Conservation (phyloP, 2,888 invertebrate species). For the Drosophila diplacantha region DNA sequence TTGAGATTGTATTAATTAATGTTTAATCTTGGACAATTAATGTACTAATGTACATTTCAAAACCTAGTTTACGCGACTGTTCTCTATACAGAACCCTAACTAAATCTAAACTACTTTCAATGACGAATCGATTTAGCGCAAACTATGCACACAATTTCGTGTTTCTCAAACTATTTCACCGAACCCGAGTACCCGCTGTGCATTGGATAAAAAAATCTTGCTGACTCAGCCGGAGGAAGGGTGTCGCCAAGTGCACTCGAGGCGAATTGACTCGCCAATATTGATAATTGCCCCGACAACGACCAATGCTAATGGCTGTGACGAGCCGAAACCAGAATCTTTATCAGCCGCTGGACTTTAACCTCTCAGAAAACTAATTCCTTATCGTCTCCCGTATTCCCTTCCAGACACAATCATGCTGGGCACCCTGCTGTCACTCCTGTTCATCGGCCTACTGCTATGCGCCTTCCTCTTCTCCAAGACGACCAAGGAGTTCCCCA, state of each 20-base stretch:
- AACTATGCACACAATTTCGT: not conserved
- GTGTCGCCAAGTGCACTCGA: conserved; percentile 47
- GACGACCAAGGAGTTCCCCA: conserved; percentile 77
- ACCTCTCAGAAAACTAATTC: conserved; percentile 16
- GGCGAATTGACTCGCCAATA: conserved; percentile 28
- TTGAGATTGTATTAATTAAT: too few relatives aligned
- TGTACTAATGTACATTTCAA: too few relatives aligned
- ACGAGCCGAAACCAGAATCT: conserved; percentile 5
- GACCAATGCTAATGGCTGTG: conserved; percentile 12
- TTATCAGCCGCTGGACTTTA: conserved; percentile 52
- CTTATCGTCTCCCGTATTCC: conserved; percentile 37
- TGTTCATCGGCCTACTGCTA: conserved; percentile 56
- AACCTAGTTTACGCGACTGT: too few relatives aligned
- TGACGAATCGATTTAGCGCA: not conserved
- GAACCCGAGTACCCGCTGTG: conserved; percentile 9
- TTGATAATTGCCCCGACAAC: conserved; percentile 26
- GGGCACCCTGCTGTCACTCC: conserved; percentile 43
- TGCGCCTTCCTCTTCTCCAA: conserved; percentile 74
- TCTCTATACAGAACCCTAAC: not conserved
- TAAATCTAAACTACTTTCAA: not conserved
- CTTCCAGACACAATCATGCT: conserved; percentile 43
- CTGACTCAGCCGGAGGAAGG: conserved; percentile 53
- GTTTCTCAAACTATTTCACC: not conserved
- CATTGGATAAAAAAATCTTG: conserved; percentile 26
- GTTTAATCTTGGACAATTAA: too few relatives aligned